Evolutionary conservation across 2,113 vertebrate genomes (phyloP), one percentile per base, ranked within the genome.

Genomic region (Bucco capensis): DNA sequence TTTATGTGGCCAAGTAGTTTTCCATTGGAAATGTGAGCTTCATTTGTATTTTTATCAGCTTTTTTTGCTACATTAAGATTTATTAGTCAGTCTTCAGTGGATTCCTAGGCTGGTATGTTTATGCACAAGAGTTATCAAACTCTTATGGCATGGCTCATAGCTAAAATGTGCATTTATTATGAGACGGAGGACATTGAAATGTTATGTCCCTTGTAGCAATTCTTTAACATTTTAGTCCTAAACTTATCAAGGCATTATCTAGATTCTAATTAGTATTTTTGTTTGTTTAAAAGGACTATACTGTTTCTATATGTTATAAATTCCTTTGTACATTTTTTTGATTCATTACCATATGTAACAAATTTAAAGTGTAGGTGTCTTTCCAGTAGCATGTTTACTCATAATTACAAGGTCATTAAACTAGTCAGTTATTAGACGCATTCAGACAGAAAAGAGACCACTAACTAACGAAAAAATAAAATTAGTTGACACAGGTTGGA

Each of bases 1-100:
- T 90, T 86, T 90, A 80, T 21, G 33, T 50, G 28, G 46, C 35
- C 57, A 54, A 38, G 21, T 90, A 75, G 57, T 90, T 88, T 90
- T 22, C 62, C 49, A 83, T 75, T 84, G 81, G 62, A 90, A 87
- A 83, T 58, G 25, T 79, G 49, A 79, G 27, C 49, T 83, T 73
- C 78, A 72, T 86, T 89, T 89, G 47, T 78, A 69, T 93, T 87
- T 86, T 89, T 69, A 86, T 77, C 37, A 83, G 42, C 33, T 61
- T 89, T 61, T 86, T 86, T 87, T 83, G 3, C 44, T 83, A 64
- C 31, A 27, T 64, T 46, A 81, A 31, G 22, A 44, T 80, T 86
- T 69, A 9, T 86, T 81, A 57, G 30, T 70, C 56, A 54, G 31
- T 86, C 70, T 86, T 86, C n/a, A 70, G 62, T 70, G 64, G 70